Conservation (phyloP, 2,888 invertebrate genomes). For the Hyposoter didymator region DNA sequence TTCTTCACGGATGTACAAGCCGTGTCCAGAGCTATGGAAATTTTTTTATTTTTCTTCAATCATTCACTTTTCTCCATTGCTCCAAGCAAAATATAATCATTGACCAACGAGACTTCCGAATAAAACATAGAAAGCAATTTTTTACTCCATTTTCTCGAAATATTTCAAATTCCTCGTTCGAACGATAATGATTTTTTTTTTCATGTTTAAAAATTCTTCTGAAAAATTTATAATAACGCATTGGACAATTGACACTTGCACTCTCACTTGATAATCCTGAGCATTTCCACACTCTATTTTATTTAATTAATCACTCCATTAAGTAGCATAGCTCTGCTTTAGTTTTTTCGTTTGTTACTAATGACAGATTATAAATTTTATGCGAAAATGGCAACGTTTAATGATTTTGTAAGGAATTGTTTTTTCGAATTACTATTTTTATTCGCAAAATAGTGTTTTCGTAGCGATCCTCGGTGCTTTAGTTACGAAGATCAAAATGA, state of each 20-base stretch:
- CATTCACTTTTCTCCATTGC: not conserved
- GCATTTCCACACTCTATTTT: not conserved
- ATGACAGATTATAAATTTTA: not conserved
- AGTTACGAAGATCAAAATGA: not conserved
- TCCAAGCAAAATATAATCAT: not conserved
- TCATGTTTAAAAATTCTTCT: not conserved
- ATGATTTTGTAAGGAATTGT: not conserved
- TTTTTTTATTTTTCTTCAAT: not conserved
- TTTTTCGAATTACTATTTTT: not conserved
- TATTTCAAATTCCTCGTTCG: not conserved
- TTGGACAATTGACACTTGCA: not conserved
- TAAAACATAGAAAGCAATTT: not conserved
- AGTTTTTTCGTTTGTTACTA: not conserved
- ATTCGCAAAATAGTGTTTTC: not conserved
- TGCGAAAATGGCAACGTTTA: not conserved
- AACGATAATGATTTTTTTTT: not conserved
- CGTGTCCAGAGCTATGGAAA: constrained; percentile 93
- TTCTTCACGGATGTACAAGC: constrained; percentile 96
- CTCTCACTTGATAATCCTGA: not conserved
- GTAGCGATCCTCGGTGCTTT: not conserved
- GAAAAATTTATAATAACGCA: not conserved
- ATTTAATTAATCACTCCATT: not conserved
- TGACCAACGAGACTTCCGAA: not conserved
- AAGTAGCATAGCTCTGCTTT: not conserved
- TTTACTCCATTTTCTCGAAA: not conserved